Conservation (phyloP, 2,888 invertebrate species). For the Lasioglossum pauxillum region DNA sequence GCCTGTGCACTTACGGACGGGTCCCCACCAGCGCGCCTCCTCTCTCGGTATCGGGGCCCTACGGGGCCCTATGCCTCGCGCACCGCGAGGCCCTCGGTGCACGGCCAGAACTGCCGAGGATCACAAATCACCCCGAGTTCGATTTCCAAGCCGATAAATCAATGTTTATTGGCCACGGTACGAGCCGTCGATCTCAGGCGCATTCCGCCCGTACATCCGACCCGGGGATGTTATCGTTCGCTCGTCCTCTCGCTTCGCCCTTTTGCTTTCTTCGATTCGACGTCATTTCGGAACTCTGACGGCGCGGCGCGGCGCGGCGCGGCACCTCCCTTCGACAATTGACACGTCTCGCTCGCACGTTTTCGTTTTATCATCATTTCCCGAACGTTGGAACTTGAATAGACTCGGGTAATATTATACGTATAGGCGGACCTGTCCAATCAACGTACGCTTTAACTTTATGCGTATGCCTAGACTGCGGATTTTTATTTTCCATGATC, state of each 20-base stretch:
- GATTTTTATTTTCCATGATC: too few species aligned
- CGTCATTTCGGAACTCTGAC: constrained; percentile 18
- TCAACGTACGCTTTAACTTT: too few species aligned
- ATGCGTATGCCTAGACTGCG: too few species aligned
- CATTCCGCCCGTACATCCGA: constrained; percentile 51
- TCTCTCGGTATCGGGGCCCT: constrained; percentile 18
- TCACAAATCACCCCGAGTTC: constrained; percentile 82
- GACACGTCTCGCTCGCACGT: not conserved
- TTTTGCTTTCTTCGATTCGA: constrained; percentile 14
- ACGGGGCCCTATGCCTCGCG: constrained; percentile 67
- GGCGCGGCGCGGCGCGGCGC: not conserved
- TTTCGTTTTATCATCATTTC: not conserved
- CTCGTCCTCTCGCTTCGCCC: not conserved
- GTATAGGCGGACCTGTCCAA: not conserved
- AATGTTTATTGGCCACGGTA: constrained; percentile 79
- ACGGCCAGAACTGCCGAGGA: constrained; percentile 63
- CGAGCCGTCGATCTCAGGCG: constrained; percentile 66
- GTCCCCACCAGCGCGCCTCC: constrained; percentile 60
- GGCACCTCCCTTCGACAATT: not conserved
- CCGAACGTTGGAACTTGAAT: not conserved
- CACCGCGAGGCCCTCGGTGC: constrained; percentile 60
- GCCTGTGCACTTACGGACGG: constrained; percentile 46
- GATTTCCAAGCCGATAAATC: constrained; percentile 83
- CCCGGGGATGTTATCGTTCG: constrained; percentile 25
- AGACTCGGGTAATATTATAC: not conserved